Percentiles rank a stretch among this genome's conserved stretches.
These are phyloP conservation scores for Manis crassicaudata DNA, from an alignment of 2,797 vertebrate genomes.

Conservation along the genomic window DNA sequence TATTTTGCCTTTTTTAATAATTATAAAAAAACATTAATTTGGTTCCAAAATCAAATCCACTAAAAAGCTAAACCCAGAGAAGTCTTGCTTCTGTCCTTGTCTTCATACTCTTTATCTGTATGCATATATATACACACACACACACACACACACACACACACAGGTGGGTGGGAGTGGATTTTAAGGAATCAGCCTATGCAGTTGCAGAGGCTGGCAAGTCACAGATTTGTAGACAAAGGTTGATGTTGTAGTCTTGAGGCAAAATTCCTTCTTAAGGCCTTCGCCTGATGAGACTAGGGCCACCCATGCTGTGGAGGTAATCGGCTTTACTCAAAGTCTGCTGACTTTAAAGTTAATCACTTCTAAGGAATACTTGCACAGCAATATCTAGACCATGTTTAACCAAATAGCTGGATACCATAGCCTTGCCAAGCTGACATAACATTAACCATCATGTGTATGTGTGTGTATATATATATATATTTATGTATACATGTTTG, in stretches of 20 bases:
- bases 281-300: background rate
- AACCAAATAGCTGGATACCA: background rate
- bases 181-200: background rate
- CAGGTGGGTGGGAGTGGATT: background rate
- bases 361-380: background rate
- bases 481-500: background rate
- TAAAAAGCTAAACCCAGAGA: background rate
- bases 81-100: background rate
- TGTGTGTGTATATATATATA: background rate
- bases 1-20: background rate
- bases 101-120: background rate
- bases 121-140: too few species aligned
- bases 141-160: too few species aligned
- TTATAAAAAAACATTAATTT: background rate
- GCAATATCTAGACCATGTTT: background rate
- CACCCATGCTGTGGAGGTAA: background rate
- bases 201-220: background rate
- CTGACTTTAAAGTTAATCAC: background rate
- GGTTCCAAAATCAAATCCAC: background rate
- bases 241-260: background rate
- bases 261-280: background rate
- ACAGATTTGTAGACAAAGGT: background rate
- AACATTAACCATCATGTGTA: background rate
- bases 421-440: background rate
- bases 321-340: background rate